Percentiles rank a stretch among this genome's conserved stretches.
These are phyloP conservation scores for Gymnocheta viridis DNA, from an alignment of 2,888 invertebrate genomes.

Conservation along the genomic window DNA sequence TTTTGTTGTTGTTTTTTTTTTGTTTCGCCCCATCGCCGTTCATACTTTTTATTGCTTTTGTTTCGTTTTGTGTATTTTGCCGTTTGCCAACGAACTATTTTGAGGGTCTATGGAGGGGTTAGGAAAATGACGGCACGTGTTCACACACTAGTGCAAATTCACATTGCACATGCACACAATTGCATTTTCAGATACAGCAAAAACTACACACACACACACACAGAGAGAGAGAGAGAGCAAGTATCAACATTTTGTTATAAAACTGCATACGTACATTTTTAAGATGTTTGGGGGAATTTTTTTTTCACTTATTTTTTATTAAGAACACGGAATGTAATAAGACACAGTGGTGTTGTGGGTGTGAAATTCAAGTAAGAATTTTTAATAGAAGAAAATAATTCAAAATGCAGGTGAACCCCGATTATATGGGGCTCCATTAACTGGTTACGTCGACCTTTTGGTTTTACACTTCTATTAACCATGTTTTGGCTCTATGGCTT, in stretches of 20 bases:
- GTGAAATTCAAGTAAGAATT: background rate
- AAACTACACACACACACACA: too few relatives aligned
- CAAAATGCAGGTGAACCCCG: too few relatives aligned
- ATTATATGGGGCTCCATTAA: too few relatives aligned
- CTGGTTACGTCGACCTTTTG: too few relatives aligned
- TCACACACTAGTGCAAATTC: constrained; percentile 76
- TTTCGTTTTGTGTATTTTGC: constrained; percentile 24
- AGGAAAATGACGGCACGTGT: constrained; percentile 76
- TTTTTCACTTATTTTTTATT: background rate
- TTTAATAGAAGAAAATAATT: background rate
- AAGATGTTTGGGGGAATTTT: constrained; percentile 44
- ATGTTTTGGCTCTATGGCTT: too few relatives aligned
- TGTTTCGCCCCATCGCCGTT: constrained; percentile 37
- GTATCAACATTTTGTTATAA: constrained; percentile 33
- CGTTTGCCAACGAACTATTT: constrained; percentile 40
- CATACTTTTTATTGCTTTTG: constrained; percentile 8
- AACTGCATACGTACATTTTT: constrained; percentile 32
- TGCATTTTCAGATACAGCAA: background rate
- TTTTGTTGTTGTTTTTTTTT: constrained; percentile 55
- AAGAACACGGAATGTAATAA: background rate
- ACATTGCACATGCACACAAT: constrained; percentile 24
- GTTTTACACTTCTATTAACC: too few relatives aligned
- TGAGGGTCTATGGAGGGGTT: constrained; percentile 47
- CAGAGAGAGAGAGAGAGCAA: too few relatives aligned
- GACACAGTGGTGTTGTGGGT: background rate